phyloP scores from a whole-genome alignment of 2,888 invertebrate species.

The Pachydiplax longipennis region DNA sequence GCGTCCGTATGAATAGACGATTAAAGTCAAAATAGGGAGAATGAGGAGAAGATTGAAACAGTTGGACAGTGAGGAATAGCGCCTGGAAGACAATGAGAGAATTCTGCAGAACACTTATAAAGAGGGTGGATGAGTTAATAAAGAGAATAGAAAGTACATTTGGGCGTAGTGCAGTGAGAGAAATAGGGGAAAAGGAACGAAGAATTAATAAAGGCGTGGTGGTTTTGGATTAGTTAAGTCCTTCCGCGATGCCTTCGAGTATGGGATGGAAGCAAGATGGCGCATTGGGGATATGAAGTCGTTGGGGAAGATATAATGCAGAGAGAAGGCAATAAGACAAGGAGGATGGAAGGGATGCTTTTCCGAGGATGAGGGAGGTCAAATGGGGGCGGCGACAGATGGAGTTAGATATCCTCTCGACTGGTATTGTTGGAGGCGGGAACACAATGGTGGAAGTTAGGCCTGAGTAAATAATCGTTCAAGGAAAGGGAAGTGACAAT shows the following conservation, averaged over 20 bases:
- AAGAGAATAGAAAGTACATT: not conserved
- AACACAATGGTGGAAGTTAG: not conserved
- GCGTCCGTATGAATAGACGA: not conserved
- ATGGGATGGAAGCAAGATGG: not conserved
- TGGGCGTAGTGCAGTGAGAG: not conserved
- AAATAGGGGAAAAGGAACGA: not conserved
- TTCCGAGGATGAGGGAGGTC: not conserved
- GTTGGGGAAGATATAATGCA: not conserved
- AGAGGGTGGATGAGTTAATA: not conserved
- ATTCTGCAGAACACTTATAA: not conserved
- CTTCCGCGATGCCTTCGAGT: not conserved
- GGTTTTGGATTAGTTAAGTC: not conserved
- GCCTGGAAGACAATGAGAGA: not conserved
- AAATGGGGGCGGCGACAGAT: not conserved
- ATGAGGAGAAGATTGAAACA: not conserved
- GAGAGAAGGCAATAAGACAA: not conserved
- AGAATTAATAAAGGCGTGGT: not conserved
- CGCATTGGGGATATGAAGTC: not conserved
- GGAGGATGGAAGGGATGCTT: not conserved
- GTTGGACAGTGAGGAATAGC: not conserved
- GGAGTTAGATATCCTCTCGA: not conserved
- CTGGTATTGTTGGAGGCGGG: constrained; percentile 1
- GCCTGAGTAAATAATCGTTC: not conserved
- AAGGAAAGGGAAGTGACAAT: constrained; percentile 1
- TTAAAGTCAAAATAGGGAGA: not conserved